Evolutionary conservation across 2,113 vertebrate genomes (phyloP).

Genomic region (Bubo blakistoni): DNA sequence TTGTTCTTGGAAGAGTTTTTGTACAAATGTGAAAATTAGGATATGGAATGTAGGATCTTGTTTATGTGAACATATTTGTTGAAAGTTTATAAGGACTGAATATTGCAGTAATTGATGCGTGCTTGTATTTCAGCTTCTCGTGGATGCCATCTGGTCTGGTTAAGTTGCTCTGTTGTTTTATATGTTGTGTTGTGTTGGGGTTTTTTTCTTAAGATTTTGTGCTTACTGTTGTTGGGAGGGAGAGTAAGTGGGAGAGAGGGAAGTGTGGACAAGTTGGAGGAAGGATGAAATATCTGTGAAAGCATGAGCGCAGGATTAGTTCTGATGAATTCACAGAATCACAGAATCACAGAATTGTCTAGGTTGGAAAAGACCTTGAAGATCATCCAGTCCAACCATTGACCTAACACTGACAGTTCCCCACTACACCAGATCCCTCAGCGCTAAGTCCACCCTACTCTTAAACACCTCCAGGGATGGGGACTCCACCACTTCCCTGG

Average conservation of each 20-base stretch:
- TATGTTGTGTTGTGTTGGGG: background rate
- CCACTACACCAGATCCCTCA: too few relatives aligned
- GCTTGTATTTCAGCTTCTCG: conserved; percentile 33
- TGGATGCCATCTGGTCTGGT: conserved; percentile 27
- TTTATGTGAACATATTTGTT: conserved; percentile 55
- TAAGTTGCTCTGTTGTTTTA: conserved; percentile 24
- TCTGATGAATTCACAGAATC: background rate
- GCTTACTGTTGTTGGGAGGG: background rate
- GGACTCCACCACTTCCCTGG: too few relatives aligned
- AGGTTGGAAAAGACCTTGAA: too few relatives aligned
- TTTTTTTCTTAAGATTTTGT: background rate
- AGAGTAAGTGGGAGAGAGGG: conserved; percentile 19
- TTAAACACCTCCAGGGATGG: too few relatives aligned
- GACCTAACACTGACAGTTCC: too few relatives aligned
- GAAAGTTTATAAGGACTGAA: conserved; percentile 35
- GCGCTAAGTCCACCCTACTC: too few relatives aligned
- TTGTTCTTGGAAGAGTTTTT: background rate
- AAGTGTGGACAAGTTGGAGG: background rate
- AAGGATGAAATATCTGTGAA: conserved; percentile 5
- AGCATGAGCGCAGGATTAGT: background rate
- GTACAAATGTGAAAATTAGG: conserved; percentile 38
- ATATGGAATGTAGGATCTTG: conserved; percentile 16
- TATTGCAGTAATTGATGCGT: conserved; percentile 43
- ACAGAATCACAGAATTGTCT: too few relatives aligned
- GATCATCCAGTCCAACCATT: too few relatives aligned